Percentiles rank a stretch among this genome's conserved stretches.
These are phyloP conservation scores for Actinia equina DNA, from an alignment of 64 coral and sea anemone genomes.

Conservation along the genomic window DNA sequence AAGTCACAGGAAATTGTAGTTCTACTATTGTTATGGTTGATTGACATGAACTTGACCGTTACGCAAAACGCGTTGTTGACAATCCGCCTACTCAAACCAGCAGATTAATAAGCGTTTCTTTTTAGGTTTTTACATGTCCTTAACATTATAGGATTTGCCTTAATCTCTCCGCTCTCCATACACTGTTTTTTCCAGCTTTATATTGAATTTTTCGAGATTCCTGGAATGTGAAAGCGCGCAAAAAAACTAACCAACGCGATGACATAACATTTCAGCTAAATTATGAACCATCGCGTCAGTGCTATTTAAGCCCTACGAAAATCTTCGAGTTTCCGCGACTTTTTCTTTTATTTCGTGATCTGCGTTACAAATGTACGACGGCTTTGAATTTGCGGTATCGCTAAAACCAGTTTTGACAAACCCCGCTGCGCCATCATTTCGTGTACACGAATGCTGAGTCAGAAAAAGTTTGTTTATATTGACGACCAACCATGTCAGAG, in stretches of 20 bases:
- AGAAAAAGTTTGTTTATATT: neutral
- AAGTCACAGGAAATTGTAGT: neutral
- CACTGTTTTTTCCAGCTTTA: neutral
- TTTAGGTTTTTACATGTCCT: neutral
- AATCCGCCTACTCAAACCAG: neutral
- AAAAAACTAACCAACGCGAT: neutral
- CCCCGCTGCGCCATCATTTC: neutral
- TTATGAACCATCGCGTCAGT: neutral
- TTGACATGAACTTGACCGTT: conserved; percentile 12
- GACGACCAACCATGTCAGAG: neutral
- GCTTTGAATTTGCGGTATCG: neutral
- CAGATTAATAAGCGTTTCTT: neutral
- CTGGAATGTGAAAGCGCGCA: neutral
- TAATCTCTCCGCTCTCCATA: neutral
- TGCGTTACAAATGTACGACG: neutral
- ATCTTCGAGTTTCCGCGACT: neutral
- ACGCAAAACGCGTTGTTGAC: neutral
- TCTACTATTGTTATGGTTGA: neutral
- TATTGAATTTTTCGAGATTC: neutral
- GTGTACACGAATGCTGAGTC: neutral
- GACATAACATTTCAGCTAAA: neutral
- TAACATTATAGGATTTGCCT: neutral
- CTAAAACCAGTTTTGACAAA: neutral
- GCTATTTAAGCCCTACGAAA: neutral
- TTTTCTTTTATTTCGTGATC: neutral